Evolutionary conservation across 37 sponge, comb jelly and placozoan genomes (phyloP).

Genomic region (Cliona cf. orientalis): DNA sequence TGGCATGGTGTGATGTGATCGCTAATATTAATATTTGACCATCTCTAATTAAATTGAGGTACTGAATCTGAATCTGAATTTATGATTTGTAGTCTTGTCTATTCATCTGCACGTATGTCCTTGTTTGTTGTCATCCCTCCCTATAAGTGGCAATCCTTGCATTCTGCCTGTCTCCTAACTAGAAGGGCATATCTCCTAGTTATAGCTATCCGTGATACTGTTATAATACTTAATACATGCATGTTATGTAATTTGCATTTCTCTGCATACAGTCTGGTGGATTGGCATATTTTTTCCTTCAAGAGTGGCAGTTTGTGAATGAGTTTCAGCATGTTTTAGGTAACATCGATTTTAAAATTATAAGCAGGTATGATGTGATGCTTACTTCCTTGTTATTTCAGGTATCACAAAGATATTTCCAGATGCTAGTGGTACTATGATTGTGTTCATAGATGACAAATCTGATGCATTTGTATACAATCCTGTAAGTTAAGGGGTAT

Average conservation of each 20-base stretch:
- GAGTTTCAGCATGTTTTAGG: conserved; percentile 88
- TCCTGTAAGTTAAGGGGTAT: conserved; percentile 56
- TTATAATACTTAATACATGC: not conserved
- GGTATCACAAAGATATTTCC: conserved; percentile 79
- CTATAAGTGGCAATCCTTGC: too few species aligned
- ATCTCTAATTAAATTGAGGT: too few species aligned
- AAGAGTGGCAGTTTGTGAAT: conserved; percentile 95
- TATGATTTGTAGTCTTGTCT: too few species aligned
- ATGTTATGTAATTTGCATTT: conserved; percentile 4
- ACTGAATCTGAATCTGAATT: too few species aligned
- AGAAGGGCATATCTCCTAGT: too few species aligned
- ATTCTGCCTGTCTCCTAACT: too few species aligned
- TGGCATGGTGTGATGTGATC: too few species aligned
- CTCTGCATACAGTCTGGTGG: conserved; percentile 70
- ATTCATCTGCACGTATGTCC: too few species aligned
- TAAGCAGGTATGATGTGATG: too few species aligned
- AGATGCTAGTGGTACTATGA: conserved; percentile 73
- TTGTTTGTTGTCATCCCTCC: too few species aligned
- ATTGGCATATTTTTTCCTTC: conserved; percentile 84
- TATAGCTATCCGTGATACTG: too few species aligned
- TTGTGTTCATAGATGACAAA: conserved; percentile 92
- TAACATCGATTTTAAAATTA: not conserved
- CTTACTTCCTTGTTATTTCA: conserved; percentile 1
- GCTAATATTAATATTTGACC: too few species aligned
- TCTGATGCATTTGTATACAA: conserved; percentile 91